These are phyloP conservation scores for Microtus pennsylvanicus DNA, from an alignment of 2,113 vertebrate genomes.

Conservation along the genomic window DNA sequence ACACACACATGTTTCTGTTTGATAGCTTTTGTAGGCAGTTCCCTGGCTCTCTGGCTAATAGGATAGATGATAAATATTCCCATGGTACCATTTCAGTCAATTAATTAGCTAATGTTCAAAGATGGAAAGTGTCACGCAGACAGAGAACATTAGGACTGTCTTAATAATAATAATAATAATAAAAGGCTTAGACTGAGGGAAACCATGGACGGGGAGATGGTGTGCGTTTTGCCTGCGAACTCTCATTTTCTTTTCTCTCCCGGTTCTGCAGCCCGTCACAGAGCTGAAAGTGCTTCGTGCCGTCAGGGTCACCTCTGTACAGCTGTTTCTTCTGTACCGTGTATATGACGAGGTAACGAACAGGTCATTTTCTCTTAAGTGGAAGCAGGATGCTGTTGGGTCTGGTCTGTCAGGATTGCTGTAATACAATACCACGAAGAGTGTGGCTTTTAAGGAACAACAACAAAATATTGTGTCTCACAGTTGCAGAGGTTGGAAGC, in stretches of 20 bases:
- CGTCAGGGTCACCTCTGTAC: neutral
- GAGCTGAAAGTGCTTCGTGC: neutral
- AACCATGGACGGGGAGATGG: neutral
- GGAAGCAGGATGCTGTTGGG: neutral
- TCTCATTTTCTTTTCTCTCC: neutral
- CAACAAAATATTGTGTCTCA: neutral
- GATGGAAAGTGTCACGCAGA: conserved; percentile 76
- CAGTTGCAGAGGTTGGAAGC: neutral
- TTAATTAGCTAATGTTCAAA: conserved; percentile 83
- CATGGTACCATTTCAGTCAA: conserved; percentile 75
- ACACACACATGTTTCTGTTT: neutral
- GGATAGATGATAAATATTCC: conserved; percentile 75
- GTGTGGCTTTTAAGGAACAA: neutral
- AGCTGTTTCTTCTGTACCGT: neutral
- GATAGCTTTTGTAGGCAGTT: conserved; percentile 52
- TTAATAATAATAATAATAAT: conserved; percentile 40
- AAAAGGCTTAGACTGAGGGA: neutral
- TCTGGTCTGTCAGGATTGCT: neutral
- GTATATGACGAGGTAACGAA: neutral
- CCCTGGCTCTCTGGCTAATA: conserved; percentile 65
- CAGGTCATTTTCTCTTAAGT: neutral
- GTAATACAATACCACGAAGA: neutral
- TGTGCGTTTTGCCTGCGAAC: neutral
- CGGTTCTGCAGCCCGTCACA: neutral
- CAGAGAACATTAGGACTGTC: conserved; percentile 60